A percentile compares a stretch with the other conserved stretches of the same genome.
Conservation (phyloP, 2,113 vertebrate genomes). For the Pholis gunnellus region DNA sequence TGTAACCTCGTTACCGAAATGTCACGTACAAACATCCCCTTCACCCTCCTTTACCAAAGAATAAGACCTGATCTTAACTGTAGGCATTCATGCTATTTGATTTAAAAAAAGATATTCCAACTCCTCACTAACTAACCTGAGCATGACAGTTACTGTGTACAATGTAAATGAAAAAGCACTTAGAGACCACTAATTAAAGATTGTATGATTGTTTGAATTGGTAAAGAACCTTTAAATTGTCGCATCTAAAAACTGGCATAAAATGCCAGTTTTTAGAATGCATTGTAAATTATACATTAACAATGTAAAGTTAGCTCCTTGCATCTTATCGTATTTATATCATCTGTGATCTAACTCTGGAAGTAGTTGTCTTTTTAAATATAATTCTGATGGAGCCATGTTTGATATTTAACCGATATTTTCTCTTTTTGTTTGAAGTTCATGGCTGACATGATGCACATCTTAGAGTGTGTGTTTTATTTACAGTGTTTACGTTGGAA, state of each 20-base stretch:
- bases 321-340: constrained; percentile 35
- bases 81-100: constrained; percentile 27
- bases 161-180: constrained; percentile 39
- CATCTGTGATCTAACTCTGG: constrained; percentile 33
- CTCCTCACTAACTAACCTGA: constrained; percentile 30
- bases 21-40: constrained; percentile 25
- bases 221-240: background rate
- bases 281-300: constrained; percentile 43
- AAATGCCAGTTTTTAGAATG: constrained; percentile 39
- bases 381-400: constrained; percentile 45
- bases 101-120: background rate
- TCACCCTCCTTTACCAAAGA: constrained; percentile 81
- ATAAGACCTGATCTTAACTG: constrained; percentile 45
- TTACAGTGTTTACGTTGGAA: background rate
- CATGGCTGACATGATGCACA: background rate
- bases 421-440: constrained; percentile 26
- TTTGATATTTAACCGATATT: constrained; percentile 36
- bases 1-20: constrained; percentile 21
- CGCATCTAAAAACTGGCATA: background rate
- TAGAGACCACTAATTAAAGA: constrained; percentile 7
- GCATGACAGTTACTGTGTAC: constrained; percentile 31
- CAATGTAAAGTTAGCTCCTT: constrained; percentile 5
- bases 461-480: constrained; percentile 3
- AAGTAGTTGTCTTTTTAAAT: constrained; percentile 37
- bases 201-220: constrained; percentile 32